Conservation (phyloP, 1,140 invertebrate species). For the Drosophila sproati region DNA sequence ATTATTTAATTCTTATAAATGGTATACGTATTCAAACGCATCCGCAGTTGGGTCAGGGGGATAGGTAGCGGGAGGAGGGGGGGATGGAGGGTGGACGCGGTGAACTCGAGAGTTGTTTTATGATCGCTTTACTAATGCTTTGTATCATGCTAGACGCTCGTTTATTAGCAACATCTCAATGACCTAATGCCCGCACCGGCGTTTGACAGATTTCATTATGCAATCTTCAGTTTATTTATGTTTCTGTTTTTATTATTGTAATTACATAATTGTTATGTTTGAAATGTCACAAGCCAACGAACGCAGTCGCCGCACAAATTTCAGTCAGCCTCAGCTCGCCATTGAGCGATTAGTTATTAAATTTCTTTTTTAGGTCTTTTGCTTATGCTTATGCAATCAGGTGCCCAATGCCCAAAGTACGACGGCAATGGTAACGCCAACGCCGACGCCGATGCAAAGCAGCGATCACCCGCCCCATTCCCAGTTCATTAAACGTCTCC, state of each 20-base stretch:
- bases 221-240: slow-evolving; percentile 56
- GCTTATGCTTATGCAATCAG: slow-evolving; percentile 33
- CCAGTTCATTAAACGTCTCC: slow-evolving; percentile 39
- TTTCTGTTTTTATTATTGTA: slow-evolving; percentile 35
- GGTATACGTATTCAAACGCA: slow-evolving; percentile 18
- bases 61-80: neutral
- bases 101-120: slow-evolving; percentile 1
- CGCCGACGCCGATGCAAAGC: neutral
- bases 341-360: slow-evolving; percentile 66
- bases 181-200: slow-evolving; percentile 51
- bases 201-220: slow-evolving; percentile 50
- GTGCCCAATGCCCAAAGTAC: slow-evolving; percentile 5
- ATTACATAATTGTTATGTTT: slow-evolving; percentile 75
- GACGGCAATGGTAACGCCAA: neutral
- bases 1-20: slow-evolving; percentile 51
- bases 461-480: slow-evolving; percentile 13
- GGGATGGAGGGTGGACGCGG: too few relatives aligned
- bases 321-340: slow-evolving; percentile 30
- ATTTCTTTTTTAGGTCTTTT: slow-evolving; percentile 43
- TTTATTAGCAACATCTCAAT: slow-evolving; percentile 61
- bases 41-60: neutral
- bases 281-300: slow-evolving; percentile 77
- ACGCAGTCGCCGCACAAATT: slow-evolving; percentile 33
- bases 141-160: slow-evolving; percentile 72
- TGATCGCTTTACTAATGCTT: slow-evolving; percentile 38